phyloP scores from a whole-genome alignment of 2,113 vertebrate genomes.

The Otus sunia region DNA sequence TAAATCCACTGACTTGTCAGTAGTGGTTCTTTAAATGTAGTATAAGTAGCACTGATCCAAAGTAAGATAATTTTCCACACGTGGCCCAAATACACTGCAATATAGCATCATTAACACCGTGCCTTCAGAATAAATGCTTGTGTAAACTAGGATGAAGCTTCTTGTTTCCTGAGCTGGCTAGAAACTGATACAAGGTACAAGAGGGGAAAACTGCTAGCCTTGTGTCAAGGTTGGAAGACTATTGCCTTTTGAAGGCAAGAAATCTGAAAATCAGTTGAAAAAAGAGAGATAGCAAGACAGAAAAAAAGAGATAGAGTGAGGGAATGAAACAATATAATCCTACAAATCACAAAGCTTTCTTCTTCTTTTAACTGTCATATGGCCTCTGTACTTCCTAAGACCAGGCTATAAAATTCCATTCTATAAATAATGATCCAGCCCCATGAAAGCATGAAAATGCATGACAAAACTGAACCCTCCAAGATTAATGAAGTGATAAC shows the following conservation, averaged over 20 bases:
- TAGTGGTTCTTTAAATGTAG: background rate
- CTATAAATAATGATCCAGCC: background rate
- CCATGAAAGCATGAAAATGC: background rate
- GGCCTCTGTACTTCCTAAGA: background rate
- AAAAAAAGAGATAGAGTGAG: fast-evolving
- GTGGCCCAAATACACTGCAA: background rate
- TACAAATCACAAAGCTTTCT: background rate
- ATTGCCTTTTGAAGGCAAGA: background rate
- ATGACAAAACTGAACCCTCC: background rate
- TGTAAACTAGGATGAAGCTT: background rate
- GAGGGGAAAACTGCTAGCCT: background rate
- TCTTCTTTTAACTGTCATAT: background rate
- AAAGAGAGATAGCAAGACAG: background rate
- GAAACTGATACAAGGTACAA: background rate
- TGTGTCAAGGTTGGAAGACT: background rate
- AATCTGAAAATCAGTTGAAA: background rate
- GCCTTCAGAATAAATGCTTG: background rate
- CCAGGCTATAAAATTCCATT: background rate
- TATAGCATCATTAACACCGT: background rate
- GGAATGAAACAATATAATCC: background rate
- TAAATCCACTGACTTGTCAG: background rate
- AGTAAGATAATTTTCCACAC: background rate
- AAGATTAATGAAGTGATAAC: background rate
- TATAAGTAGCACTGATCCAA: background rate
- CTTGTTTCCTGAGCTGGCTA: background rate